Evolutionary conservation across 2,113 vertebrate genomes (phyloP).

Genomic region (Campylorhamphus procurvoides): DNA sequence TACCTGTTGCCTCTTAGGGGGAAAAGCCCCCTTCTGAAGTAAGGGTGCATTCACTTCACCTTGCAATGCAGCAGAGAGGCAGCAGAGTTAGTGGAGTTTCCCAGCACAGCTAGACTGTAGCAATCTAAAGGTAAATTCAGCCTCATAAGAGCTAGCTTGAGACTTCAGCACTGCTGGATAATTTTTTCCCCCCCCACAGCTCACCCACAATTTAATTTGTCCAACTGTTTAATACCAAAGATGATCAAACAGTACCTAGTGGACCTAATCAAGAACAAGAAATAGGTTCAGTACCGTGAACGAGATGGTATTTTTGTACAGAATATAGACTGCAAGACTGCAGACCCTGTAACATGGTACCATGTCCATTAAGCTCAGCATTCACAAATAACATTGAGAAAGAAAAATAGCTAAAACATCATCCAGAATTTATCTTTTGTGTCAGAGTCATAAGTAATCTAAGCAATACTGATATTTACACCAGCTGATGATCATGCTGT

Average conservation of each 20-base stretch:
- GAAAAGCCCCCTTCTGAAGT: not conserved
- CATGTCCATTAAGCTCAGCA: not conserved
- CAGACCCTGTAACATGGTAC: not conserved
- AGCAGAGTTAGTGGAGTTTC: not conserved
- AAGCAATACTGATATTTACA: not conserved
- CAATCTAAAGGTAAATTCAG: not conserved
- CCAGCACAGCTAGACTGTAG: not conserved
- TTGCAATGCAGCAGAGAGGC: not conserved
- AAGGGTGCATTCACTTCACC: not conserved
- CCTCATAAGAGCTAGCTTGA: not conserved
- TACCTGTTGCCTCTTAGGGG: not conserved
- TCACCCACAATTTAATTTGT: not conserved
- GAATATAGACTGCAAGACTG: not conserved
- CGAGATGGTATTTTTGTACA: not conserved
- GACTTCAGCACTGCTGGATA: not conserved
- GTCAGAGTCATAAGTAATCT: not conserved
- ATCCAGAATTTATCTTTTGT: not conserved
- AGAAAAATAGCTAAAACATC: not conserved
- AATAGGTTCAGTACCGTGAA: accelerated
- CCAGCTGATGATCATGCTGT: not conserved
- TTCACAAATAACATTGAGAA: not conserved
- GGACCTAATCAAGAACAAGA: not conserved
- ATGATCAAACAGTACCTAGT: not conserved
- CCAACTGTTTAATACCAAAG: not conserved
- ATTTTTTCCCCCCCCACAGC: not conserved